phyloP scores from a whole-genome alignment of 1,140 invertebrate genomes.

The Achroia grisella region DNA sequence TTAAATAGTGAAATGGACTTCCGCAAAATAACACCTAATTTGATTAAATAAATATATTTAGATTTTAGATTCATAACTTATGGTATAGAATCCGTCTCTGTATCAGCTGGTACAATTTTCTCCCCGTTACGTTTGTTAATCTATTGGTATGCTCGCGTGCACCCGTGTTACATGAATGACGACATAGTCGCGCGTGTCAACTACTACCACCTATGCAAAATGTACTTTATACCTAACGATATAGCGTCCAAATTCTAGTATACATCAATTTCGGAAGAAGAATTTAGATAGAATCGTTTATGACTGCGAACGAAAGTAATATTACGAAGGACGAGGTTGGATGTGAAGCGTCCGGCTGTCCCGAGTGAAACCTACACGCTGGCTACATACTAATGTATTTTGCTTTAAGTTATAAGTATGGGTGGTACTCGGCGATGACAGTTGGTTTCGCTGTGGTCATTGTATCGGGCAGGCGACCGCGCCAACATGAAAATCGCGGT shows the following conservation, averaged over 20 bases:
- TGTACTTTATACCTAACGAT: conserved; percentile 12
- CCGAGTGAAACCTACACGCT: conserved; percentile 52
- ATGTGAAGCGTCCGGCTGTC: conserved; percentile 36
- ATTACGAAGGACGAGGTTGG: conserved; percentile 31
- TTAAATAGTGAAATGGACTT: too few species aligned
- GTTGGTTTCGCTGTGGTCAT: conserved; percentile 35
- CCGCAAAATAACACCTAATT: too few species aligned
- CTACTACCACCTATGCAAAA: conserved; percentile 6
- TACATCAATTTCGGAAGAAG: conserved; percentile 13
- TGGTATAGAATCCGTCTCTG: conserved; percentile 29
- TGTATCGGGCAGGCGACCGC: conserved; percentile 43
- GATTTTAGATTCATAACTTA: too few species aligned
- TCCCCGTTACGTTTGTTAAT: conserved; percentile 56
- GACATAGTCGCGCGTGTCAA: conserved; percentile 35
- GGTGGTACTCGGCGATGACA: conserved; percentile 25
- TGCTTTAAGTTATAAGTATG: conserved; percentile 65
- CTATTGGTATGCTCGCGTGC: conserved; percentile 49
- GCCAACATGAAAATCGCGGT: conserved; percentile 37
- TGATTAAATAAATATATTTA: too few species aligned
- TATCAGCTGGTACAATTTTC: conserved; percentile 55
- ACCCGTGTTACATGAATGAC: conserved; percentile 61
- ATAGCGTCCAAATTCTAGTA: conserved; percentile 19
- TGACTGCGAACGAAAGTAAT: conserved; percentile 44
- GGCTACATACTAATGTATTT: conserved; percentile 55
- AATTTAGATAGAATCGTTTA: conserved; percentile 35